Base-by-base conservation (phyloP, 1,140 invertebrate genomes). In the Uloborus diversus region DNA sequence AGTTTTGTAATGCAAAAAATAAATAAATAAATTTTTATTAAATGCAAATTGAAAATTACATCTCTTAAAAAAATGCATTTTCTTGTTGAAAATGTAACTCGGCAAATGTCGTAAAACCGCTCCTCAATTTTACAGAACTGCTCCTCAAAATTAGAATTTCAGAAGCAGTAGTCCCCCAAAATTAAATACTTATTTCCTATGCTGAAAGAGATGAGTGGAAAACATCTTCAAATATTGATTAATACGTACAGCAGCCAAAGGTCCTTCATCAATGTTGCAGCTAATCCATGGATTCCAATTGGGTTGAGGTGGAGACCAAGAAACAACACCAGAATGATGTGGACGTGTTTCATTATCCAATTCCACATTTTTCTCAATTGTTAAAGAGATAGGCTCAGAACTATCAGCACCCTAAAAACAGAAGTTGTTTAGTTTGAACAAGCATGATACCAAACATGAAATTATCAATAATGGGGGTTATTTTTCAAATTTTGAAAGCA, bases 221-320 rank as follows among this genome's bases (percentile, higher is more conserved):
- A n/a, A n/a, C n/a, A n/a, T n/a, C n/a, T n/a, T n/a, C n/a, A n/a
- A n/a, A n/a, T n/a, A n/a, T n/a, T n/a, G n/a, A n/a, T n/a, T n/a
- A n/a, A n/a, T n/a, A n/a, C n/a, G n/a, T 85, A 91, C 90, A 9
- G 90, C 90, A 2, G 96, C 94, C 51, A 99, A 87, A 11, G 94
- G 94, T 64, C 92, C 96, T 85, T 97, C 95, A 83, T 98, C 97
- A 84, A 99, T 97, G 85, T 98, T 98, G 84, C 94, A 96, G 0
- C 91, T 92, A 28, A 91, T 93, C 96, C 96, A 99, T 9, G 96
- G 92, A 88, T 99, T 97, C 96, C 97, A 99, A 86, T 99, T 99
- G 13, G 90, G 90, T 81, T 93, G 91, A 0, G 97, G 96, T 1
- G 98, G 97, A 1, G 95, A 94, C 97, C 97, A 99, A 2, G 95